Evolutionary conservation across 2,888 invertebrate species (phyloP).

Genomic region (Melieria omissa): DNA sequence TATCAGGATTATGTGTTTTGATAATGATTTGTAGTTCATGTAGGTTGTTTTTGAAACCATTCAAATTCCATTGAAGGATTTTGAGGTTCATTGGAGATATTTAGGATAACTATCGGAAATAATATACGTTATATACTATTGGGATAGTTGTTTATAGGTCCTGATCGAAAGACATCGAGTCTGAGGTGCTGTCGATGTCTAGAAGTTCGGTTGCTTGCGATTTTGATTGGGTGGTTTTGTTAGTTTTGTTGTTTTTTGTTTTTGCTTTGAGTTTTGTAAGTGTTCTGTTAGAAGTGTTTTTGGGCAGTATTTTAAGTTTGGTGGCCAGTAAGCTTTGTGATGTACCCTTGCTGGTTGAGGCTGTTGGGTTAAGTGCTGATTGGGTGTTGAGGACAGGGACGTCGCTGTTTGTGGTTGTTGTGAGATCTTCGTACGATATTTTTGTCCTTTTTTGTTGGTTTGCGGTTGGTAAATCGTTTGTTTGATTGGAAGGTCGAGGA

Average conservation of each 20-base stretch:
- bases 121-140: not conserved
- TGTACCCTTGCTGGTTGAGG: not conserved
- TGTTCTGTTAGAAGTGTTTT: not conserved
- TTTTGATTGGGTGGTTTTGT: not conserved
- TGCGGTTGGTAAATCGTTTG: no score
- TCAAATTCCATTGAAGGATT: not conserved
- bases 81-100: not conserved
- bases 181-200: not conserved
- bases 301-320: constrained; percentile 11
- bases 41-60: not conserved
- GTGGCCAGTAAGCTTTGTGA: not conserved
- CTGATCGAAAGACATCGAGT: no score
- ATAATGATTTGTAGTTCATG: constrained; percentile 5
- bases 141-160: not conserved
- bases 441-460: no score
- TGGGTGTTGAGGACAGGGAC: no score
- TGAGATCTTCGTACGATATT: not conserved
- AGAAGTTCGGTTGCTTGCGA: not conserved
- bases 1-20: not conserved
- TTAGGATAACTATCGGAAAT: not conserved
- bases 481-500: no score
- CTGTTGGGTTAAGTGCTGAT: not conserved
- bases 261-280: not conserved
- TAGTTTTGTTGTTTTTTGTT: not conserved
- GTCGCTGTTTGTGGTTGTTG: not conserved